Base-by-base conservation (phyloP, 2,797 vertebrate species). In the Pantherophis alleghaniensis region DNA sequence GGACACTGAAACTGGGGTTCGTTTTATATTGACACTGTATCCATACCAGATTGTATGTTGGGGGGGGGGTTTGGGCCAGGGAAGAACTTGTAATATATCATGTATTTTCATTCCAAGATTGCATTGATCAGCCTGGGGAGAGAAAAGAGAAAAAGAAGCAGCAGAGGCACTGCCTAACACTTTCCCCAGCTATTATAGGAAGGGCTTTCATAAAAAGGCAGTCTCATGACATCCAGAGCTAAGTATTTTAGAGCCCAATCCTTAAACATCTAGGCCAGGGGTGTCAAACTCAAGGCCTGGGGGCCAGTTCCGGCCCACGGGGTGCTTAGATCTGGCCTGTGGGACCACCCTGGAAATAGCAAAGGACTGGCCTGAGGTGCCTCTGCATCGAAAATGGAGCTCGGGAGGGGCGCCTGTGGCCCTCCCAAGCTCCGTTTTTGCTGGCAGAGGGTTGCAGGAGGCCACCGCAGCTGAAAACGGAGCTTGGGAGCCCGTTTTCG, bases 101-200 rank as follows among this genome's bases (percentile, higher is more conserved):
- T 2, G 7, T 20, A 56, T 95, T 94, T 96, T 95, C 92, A 5
- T 66, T 74, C 91, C 88, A 92, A 5, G 94, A 94, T 95, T 96
- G 95, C 0, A 0, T 47, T 26, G 53, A 94, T 0, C 0, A 0
- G 9, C 59, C 11, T 74, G 37, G 0, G 2, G 7, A 0, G 0
- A 69, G 1, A 4, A 55, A 57, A 56, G 0, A n/a, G 89, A 63
- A 3, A 61, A 42, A 55, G 22, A 74, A 55, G 16, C 42, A 87
- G 86, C 0, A 0, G n/a, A 74, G 37, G 42, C 22, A 32, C 3
- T n/a, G 32, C 12, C 42, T 51, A 42, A 18, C 24, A 87, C 13
- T 56, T 56, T 26, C 59, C 7, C 26, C 28, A 14, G 18, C 57
- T 47, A 74, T 20, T 57, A 42, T 9, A 87, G 32, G 55, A 53